Evolutionary conservation across 2,113 vertebrate genomes (phyloP).

Genomic region (Anolis sagrei): DNA sequence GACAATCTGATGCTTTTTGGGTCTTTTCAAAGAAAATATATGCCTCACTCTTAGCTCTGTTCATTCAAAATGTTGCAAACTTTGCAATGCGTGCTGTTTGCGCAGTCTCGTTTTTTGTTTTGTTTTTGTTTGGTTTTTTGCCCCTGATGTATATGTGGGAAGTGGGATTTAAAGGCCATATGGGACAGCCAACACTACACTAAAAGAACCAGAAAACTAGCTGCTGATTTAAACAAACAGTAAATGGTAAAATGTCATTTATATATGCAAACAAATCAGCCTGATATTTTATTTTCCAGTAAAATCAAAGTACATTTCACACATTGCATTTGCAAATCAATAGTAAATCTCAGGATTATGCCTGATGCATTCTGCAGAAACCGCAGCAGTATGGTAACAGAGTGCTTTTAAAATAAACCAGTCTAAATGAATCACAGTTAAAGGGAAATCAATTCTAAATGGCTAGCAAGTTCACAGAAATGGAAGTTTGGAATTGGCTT

Average conservation of each 20-base stretch:
- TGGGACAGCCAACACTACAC: slow-evolving; percentile 17
- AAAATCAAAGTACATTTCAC: slow-evolving; percentile 37
- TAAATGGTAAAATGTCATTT: slow-evolving; percentile 36
- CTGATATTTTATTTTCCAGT: slow-evolving; percentile 42
- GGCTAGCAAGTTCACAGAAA: slow-evolving; percentile 4
- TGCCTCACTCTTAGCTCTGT: slow-evolving; percentile 21
- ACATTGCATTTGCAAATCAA: not conserved
- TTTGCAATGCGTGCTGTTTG: slow-evolving; percentile 10
- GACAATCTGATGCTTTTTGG: slow-evolving; percentile 56
- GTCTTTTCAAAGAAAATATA: slow-evolving; percentile 55
- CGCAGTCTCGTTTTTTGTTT: not conserved
- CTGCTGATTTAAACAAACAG: slow-evolving; percentile 40
- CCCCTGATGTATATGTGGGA: slow-evolving; percentile 12
- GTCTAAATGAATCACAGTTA: slow-evolving; percentile 7
- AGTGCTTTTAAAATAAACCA: slow-evolving; percentile 9
- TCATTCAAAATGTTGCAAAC: slow-evolving; percentile 28
- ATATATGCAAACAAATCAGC: slow-evolving; percentile 32
- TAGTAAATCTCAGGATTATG: slow-evolving; percentile 1
- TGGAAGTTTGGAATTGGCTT: not conserved
- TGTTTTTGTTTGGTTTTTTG: too few species aligned
- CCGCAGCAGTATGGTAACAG: not conserved
- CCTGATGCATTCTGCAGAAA: not conserved
- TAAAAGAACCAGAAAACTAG: slow-evolving; percentile 17
- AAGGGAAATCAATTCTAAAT: slow-evolving; percentile 23
- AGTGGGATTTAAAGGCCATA: slow-evolving; percentile 33